Evolutionary conservation across 2,797 vertebrate genomes (phyloP), one percentile per base, ranked within the genome.

Genomic region (Glyptemys insculpta): DNA sequence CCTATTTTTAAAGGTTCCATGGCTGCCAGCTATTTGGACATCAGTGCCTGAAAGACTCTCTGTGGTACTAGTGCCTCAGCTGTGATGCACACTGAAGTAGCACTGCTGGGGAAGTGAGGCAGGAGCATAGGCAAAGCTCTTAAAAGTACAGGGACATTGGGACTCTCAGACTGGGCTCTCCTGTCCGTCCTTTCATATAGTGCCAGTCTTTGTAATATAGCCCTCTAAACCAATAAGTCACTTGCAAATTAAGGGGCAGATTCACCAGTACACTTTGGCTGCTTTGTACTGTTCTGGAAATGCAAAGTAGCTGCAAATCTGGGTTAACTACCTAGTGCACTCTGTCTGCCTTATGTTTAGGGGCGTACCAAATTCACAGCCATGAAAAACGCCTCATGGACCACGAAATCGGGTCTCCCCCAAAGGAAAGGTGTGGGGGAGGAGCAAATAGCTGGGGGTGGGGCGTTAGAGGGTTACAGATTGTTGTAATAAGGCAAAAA

Each of bases 201-300:
- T 37, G 0, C n/a, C 10, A 3, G 56, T 85, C 65, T 37, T 21
- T 37, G n/a, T 37, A 68, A 37, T 21, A 68, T 3, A 41, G 18
- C 19, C 9, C 5, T 72, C 68, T 72, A 37, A 41, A 44, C 21
- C 23, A 57, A 34, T 56, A 49, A 44, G 16, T 15, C 53, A 12
- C 9, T 34, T 49, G 84, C 52, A 57, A 78, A 56, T 18, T 34
- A 57, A 49, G 41, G 53, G 54, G 81, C 23, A 4, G 8, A 57
- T 29, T 37, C 9, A 27, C 83, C 37, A 0, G 84, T 3, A 10
- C 1, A 23, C 53, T 12, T 56, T 84, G 27, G 52, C 80, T 56
- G 27, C 6, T 79, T 56, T 0, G 0, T 47, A 1, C 49, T 81
- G 37, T 25, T 21, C 79, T 5, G 1, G 16, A 59, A 76, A 11